These are phyloP conservation scores for Sula dactylatra DNA, from an alignment of 2,113 vertebrate genomes.

Conservation along the genomic window DNA sequence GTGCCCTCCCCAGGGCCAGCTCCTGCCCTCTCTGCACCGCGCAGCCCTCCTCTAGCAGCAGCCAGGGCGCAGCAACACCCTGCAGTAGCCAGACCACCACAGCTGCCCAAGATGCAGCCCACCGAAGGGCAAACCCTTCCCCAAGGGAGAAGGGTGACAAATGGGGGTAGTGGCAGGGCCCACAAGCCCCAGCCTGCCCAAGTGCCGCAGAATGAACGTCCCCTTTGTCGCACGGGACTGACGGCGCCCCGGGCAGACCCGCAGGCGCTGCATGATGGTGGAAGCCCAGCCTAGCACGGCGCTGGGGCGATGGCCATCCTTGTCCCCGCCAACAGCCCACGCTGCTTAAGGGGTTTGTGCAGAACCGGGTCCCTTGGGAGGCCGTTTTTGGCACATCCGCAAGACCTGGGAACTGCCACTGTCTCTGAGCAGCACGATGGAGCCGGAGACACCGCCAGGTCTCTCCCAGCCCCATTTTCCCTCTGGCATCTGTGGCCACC, in stretches of 20 bases:
- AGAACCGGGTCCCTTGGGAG: neutral
- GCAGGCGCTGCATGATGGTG: neutral
- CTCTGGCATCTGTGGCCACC: neutral
- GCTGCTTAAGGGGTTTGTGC: neutral
- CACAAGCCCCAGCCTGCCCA: neutral
- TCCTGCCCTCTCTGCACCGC: neutral
- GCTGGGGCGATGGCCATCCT: rapidly evolving
- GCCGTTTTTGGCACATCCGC: neutral
- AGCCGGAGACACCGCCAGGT: neutral
- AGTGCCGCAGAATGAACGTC: rapidly evolving
- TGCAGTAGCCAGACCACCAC: neutral
- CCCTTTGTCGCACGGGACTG: neutral
- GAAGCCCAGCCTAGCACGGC: neutral
- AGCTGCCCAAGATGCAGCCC: neutral
- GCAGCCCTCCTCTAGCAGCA: neutral
- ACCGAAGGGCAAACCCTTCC: neutral
- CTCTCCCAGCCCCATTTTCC: neutral
- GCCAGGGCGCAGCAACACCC: neutral
- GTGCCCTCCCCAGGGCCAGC: neutral
- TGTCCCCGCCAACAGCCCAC: neutral
- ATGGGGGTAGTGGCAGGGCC: rapidly evolving
- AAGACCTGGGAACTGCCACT: neutral
- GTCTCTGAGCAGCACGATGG: neutral
- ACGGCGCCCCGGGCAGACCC: neutral
- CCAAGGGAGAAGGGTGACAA: neutral